Conservation (phyloP, 2,113 vertebrate genomes). For the Ramphastos sulfuratus region DNA sequence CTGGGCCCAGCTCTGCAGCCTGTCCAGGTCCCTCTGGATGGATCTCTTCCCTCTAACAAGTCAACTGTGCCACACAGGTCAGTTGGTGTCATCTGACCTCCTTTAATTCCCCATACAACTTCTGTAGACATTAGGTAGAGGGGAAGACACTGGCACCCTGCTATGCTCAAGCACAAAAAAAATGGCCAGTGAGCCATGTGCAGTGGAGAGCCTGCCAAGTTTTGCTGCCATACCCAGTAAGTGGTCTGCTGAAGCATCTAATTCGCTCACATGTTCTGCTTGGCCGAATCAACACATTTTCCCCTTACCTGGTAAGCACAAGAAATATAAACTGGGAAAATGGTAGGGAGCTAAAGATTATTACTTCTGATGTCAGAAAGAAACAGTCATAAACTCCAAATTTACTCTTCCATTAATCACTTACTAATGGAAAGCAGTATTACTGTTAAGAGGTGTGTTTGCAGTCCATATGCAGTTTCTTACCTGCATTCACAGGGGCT, state of each 20-base stretch:
- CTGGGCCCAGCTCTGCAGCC: no score
- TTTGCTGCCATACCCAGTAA: not conserved
- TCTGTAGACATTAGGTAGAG: not conserved
- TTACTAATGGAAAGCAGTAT: not conserved
- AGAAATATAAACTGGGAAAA: not conserved
- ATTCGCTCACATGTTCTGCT: not conserved
- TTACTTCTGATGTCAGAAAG: not conserved
- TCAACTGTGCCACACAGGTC: no score
- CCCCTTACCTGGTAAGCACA: not conserved
- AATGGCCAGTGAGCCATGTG: accelerated
- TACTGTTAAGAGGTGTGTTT: not conserved
- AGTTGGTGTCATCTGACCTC: not conserved
- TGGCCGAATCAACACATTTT: not conserved
- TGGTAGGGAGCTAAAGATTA: not conserved
- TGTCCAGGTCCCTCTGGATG: no score
- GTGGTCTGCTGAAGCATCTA: not conserved
- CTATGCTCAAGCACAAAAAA: not conserved
- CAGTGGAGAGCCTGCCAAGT: not conserved
- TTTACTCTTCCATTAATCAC: not conserved
- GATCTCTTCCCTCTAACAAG: no score
- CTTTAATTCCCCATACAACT: not conserved
- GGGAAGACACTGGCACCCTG: not conserved
- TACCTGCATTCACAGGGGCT: conserved; percentile 75
- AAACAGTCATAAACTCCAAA: not conserved
- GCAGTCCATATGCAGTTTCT: not conserved